Base-by-base conservation (phyloP, 1,140 invertebrate species). In the Babylonia areolata region DNA sequence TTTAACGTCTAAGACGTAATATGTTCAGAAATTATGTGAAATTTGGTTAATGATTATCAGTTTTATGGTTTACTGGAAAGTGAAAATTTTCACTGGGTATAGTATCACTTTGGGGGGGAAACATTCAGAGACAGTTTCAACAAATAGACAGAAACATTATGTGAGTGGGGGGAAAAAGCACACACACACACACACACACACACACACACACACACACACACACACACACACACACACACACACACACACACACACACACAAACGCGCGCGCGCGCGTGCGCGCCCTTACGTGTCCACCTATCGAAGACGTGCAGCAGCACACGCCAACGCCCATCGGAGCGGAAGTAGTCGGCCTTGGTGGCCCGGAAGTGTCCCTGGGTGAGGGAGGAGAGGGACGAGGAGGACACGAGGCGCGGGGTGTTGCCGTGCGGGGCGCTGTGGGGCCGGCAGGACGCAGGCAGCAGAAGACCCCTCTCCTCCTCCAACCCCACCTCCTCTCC, bases 301-400 rank as follows among this genome's bases (percentile, higher is more conserved):
- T 90, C 90, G n/a, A 85, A 84, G 71, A 90, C 89, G 35, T 91
- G 88, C 17, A 92, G 79, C 3, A 93, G 82, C 35, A 88, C 77
- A 20, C 87, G 87, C 93, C 93, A 93, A 2, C 88, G 85, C 28
- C 92, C 92, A 84, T 90, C 89, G 11, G 92, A 89, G 40, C 90
- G 84, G 89, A 93, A 93, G 81, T 89, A 90, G 81, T 93, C 93
- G 15, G 89, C 89, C 80, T 90, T 90, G 15, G 91, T 91, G 58
- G 92, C 93, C 40, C 92, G 86, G 79, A 93, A 93, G 81, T 91
- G 90, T 77, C 90, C 92, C 33, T 92, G 90, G 11, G 91, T 91
- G 46, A 93, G 85, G 37, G 91, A 91, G 11, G 86, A 89, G 23
- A 92, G 77, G 1, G 92, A 91, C 12, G 89, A 88, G 20, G 90